A percentile compares a stretch with the other conserved stretches of the same genome.
These are phyloP conservation scores for Anthopleura xanthogrammica DNA, from an alignment of 92 coral and sea anemone genomes.

Conservation along the genomic window DNA sequence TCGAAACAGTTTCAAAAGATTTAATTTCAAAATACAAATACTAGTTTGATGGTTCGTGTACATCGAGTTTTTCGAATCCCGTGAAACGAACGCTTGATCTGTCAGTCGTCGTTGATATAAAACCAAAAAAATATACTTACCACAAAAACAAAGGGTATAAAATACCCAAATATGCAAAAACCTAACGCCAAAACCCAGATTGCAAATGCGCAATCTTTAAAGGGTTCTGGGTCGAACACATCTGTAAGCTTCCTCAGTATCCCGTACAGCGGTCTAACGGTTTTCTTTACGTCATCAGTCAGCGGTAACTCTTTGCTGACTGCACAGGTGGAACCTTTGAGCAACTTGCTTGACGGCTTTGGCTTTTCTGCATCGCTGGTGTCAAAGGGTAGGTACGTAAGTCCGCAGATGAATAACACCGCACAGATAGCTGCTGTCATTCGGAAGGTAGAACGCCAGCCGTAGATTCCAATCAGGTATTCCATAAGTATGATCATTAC, in stretches of 20 bases:
- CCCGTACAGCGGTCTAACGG: slow-evolving; percentile 13
- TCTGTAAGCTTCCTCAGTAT: slow-evolving; percentile 2
- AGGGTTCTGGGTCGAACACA: slow-evolving; percentile 52
- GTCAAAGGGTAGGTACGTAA: slow-evolving; percentile 43
- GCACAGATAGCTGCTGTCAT: slow-evolving; percentile 20
- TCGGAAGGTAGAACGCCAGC: slow-evolving; percentile 49
- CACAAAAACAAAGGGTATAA: slow-evolving; percentile 74
- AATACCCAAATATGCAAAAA: slow-evolving; percentile 67
- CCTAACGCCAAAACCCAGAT: slow-evolving; percentile 68
- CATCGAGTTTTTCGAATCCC: too few species aligned
- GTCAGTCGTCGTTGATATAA: background rate
- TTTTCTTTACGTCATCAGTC: background rate
- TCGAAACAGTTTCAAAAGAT: background rate
- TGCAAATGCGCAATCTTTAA: slow-evolving; percentile 60
- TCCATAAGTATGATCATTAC: slow-evolving; percentile 40
- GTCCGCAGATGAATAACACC: slow-evolving; percentile 37
- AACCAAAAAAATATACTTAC: slow-evolving; percentile 32
- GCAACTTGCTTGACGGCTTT: background rate
- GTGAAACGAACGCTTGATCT: too few species aligned
- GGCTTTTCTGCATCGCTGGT: background rate
- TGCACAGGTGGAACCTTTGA: background rate
- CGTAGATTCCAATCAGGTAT: slow-evolving; percentile 34
- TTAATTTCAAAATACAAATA: background rate
- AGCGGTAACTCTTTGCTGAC: background rate
- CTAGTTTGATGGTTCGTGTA: too few species aligned